Conservation (phyloP, 2,797 vertebrate genomes). For the Babyrousa celebensis region DNA sequence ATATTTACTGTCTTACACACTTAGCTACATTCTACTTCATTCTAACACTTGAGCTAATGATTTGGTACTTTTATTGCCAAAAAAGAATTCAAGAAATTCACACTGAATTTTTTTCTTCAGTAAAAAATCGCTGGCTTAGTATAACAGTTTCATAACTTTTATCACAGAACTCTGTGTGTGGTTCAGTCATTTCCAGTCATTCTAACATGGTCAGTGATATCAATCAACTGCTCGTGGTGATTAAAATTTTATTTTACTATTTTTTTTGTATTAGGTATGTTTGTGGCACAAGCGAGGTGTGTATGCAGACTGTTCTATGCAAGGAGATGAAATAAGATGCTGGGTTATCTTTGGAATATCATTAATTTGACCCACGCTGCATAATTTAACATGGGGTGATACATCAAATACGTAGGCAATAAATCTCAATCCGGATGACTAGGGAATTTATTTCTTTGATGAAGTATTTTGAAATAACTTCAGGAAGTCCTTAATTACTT, state of each 20-base stretch:
- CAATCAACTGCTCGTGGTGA: neutral
- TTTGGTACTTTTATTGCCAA: neutral
- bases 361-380: neutral
- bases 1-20: neutral
- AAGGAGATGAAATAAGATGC: neutral
- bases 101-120: neutral
- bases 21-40: neutral
- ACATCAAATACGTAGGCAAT: conserved; percentile 13
- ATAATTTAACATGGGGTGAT: neutral
- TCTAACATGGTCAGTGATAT: neutral
- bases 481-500: conserved; percentile 59
- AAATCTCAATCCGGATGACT: conserved; percentile 46
- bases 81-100: neutral
- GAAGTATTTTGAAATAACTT: conserved; percentile 70
- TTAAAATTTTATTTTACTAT: conserved; percentile 30
- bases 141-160: neutral
- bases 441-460: conserved; percentile 52
- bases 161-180: neutral
- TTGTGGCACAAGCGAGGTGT: neutral
- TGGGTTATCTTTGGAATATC: neutral
- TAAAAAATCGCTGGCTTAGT: neutral
- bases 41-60: conserved; percentile 46
- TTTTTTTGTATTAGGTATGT: neutral
- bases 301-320: neutral
- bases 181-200: conserved; percentile 52